Base-by-base conservation (phyloP, 1,140 invertebrate genomes). In the Bombus sibiricus region DNA sequence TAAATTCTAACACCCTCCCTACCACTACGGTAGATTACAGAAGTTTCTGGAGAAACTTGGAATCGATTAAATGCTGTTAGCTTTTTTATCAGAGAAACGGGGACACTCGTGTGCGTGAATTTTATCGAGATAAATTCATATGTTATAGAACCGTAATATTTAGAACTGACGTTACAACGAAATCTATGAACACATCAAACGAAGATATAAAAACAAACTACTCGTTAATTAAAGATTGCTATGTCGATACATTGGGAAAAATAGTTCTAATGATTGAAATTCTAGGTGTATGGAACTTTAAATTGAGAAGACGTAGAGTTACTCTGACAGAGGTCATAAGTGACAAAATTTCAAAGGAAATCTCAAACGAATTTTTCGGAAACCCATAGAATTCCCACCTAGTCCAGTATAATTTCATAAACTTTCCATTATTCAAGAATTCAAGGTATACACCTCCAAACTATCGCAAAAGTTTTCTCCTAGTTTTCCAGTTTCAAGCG, bases 1-100 rank as follows among this genome's bases (percentile, higher is more conserved):
- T 72, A 39, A 76, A 85, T 69, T 62, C 76, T 47, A 79, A 71
- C 75, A 32, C 75, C 39, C 34, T 25, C 34, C 37, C 68, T 39
- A 9, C 37, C 37, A 25, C 1, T 13, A 0, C 22, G 28, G 47
- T 22, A 22, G 47, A 22, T 13, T 18, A 25, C 41, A 76, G 76
- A 80, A 43, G 66, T 39, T 15, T 18, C 13, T 6, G 18, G 75
- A 71, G 75, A 79, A 79, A 84, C 66, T 53, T 39, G 10, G 59
- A 34, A 53, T 32, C 28, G 32, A 75, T 68, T 47, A 43, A 37
- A 74, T 2, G 32, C n/a, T 74, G 34, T 32, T 41, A 3, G 25
- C 34, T n/a, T 43, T 47, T 72, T 41, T 6, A 1, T 28, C 18
- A 3, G 25, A 3, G 47, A 53, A 53, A 53, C 47, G 47, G 18